Conservation (phyloP, 2,888 invertebrate genomes). For the Heliconius charithonia region DNA sequence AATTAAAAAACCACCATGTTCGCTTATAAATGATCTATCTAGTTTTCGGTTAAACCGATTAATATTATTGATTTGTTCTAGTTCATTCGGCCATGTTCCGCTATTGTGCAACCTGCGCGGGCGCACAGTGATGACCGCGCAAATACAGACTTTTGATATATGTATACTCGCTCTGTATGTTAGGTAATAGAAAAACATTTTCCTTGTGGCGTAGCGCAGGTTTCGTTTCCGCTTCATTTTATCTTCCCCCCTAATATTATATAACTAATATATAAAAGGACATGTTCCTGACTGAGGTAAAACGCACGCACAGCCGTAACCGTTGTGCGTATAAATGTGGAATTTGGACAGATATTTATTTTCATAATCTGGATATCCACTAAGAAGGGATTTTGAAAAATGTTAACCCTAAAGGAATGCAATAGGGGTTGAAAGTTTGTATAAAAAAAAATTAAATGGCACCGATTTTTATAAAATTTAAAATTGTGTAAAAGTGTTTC, state of each 20-base stretch:
- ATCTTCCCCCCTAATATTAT: neutral
- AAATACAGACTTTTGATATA: constrained; percentile 4
- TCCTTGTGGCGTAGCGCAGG: neutral
- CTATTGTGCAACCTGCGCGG: constrained; percentile 24
- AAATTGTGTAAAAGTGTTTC: no score
- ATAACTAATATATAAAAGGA: no score
- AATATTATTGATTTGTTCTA: constrained; percentile 34
- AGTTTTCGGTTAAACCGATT: constrained; percentile 28
- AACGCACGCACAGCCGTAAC: no score
- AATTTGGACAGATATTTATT: no score
- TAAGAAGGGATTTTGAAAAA: no score
- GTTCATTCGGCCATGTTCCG: constrained; percentile 25
- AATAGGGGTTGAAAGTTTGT: no score
- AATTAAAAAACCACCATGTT: neutral
- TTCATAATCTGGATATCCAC: no score
- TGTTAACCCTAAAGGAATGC: no score
- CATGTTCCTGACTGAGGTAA: no score
- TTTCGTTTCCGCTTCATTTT: neutral
- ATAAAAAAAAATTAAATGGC: no score
- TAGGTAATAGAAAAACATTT: neutral
- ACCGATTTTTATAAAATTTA: no score
- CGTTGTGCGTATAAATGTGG: no score
- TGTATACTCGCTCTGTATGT: neutral
- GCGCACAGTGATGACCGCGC: constrained; percentile 20
- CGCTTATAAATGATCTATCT: neutral